Conservation (phyloP, 2,797 vertebrate species). For the Hipposideros larvatus region DNA sequence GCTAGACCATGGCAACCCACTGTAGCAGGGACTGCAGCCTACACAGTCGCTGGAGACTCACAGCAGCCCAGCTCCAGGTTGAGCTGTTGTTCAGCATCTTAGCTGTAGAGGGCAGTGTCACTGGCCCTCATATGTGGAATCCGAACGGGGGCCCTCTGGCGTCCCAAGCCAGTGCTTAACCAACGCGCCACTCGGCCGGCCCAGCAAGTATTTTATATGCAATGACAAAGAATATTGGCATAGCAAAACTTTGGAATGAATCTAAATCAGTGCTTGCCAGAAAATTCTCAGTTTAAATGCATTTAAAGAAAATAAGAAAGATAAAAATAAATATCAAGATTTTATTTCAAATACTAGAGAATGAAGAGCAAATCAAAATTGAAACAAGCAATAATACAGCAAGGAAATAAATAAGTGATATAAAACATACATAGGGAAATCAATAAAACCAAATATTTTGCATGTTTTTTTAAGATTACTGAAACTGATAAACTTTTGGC, state of each 20-base stretch:
- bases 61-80: too few species aligned
- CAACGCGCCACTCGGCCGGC: too few species aligned
- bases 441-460: background rate
- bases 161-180: too few species aligned
- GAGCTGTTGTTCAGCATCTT: too few species aligned
- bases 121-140: too few species aligned
- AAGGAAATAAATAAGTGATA: background rate
- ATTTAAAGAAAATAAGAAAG: slow-evolving; percentile 31
- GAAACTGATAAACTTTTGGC: background rate
- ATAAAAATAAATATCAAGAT: background rate
- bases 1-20: too few species aligned
- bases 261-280: background rate
- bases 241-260: background rate
- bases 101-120: too few species aligned
- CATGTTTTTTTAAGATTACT: background rate
- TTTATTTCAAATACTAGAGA: slow-evolving; percentile 29
- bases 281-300: background rate
- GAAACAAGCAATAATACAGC: background rate
- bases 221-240: background rate
- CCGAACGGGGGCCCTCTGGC: too few species aligned
- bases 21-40: too few species aligned
- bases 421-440: background rate
- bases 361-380: background rate
- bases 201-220: background rate
- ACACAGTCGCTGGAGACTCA: too few species aligned